Conservation (phyloP, 2,888 invertebrate species). For the Ennomos fuscantarius region DNA sequence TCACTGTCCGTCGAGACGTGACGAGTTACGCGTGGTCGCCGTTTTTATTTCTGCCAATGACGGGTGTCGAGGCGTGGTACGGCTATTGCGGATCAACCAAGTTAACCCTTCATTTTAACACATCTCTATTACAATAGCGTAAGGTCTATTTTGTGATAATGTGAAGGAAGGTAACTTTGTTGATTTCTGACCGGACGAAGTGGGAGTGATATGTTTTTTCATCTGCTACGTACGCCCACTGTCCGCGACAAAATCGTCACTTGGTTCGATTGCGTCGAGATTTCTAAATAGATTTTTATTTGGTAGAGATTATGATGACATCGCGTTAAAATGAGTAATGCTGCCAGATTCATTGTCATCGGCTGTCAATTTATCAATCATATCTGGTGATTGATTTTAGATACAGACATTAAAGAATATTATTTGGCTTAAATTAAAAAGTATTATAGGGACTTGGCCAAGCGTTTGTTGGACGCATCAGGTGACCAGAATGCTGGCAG, state of each 20-base stretch:
- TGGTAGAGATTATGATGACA: constrained; percentile 36
- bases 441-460: neutral
- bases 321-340: constrained; percentile 24
- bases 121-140: constrained; percentile 55
- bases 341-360: constrained; percentile 9
- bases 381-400: constrained; percentile 20
- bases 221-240: constrained; percentile 77
- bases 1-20: constrained; percentile 82
- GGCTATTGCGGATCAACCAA: constrained; percentile 64
- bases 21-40: constrained; percentile 83
- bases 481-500: no score
- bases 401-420: neutral
- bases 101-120: constrained; percentile 45
- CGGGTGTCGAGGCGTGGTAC: constrained; percentile 83
- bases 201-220: constrained; percentile 84
- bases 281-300: constrained; percentile 64
- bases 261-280: constrained; percentile 62
- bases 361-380: constrained; percentile 20
- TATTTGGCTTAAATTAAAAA: neutral
- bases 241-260: constrained; percentile 66
- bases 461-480: neutral
- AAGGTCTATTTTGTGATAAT: constrained; percentile 56
- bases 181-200: constrained; percentile 64
- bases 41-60: constrained; percentile 86
- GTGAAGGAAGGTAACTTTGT: constrained; percentile 52